Conservation (phyloP, 2,113 vertebrate genomes). For the Orcinus orca region DNA sequence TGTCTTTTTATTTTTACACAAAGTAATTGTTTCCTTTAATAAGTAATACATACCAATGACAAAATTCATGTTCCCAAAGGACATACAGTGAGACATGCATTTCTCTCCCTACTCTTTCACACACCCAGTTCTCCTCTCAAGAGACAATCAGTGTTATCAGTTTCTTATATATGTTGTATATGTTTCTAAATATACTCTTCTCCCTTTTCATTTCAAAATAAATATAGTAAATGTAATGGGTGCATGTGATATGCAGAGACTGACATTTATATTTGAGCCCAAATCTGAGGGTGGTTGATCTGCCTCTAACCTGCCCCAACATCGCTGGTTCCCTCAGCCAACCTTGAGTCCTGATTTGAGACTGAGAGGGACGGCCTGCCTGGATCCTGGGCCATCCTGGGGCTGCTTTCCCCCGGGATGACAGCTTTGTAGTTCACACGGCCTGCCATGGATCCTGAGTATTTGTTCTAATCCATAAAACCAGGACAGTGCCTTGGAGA, state of each 20-base stretch:
- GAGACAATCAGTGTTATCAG: background rate
- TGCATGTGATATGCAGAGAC: background rate
- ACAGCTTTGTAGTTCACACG: background rate
- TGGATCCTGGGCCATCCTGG: background rate
- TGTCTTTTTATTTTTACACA: background rate
- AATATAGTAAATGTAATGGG: conserved; percentile 22
- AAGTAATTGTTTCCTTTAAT: background rate
- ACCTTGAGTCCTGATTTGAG: background rate
- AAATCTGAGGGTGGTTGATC: background rate
- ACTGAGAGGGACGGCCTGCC: background rate
- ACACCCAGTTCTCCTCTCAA: background rate
- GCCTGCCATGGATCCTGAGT: background rate
- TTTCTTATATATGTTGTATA: background rate
- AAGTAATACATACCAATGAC: background rate
- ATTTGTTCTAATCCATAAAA: conserved; percentile 2
- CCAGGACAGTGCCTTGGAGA: conserved; percentile 38
- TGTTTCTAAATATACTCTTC: background rate
- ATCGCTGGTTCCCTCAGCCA: no score
- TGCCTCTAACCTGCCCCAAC: background rate
- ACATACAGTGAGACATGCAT: background rate
- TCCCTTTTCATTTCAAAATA: conserved; percentile 39
- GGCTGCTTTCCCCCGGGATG: background rate
- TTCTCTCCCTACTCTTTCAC: background rate
- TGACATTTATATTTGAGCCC: background rate
- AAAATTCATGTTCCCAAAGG: background rate